Conservation (phyloP, 2,113 vertebrate species). For the mouse (Mus musculus) region DNA sequence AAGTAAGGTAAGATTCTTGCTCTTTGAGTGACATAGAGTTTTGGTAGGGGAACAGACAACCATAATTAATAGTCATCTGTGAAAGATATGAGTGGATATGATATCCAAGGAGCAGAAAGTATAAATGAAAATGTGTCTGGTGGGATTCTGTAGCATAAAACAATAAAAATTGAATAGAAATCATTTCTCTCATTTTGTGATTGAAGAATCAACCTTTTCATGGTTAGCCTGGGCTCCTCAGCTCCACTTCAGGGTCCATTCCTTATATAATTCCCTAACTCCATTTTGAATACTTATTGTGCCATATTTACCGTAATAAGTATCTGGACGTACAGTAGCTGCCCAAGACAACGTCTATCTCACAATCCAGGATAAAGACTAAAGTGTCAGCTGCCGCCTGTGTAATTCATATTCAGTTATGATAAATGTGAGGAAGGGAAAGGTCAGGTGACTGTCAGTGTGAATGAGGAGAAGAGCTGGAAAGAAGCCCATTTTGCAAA, state of each 20-base stretch:
- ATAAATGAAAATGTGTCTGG: not conserved
- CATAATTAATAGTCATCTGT: not conserved
- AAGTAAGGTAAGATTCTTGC: not conserved
- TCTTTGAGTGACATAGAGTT: not conserved
- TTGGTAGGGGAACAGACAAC: not conserved
- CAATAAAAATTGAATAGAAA: not conserved
- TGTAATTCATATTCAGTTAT: not conserved
- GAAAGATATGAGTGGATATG: not conserved
- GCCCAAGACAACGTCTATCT: not conserved
- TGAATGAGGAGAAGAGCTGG: not conserved
- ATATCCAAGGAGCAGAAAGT: not conserved
- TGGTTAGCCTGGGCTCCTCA: not conserved
- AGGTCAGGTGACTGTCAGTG: not conserved
- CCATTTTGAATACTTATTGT: conserved; percentile 4
- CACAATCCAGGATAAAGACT: not conserved
- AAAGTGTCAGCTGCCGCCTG: not conserved
- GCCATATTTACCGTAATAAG: not conserved
- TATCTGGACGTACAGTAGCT: not conserved
- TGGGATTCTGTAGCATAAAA: not conserved
- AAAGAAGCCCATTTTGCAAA: not conserved
- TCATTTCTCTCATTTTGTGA: not conserved
- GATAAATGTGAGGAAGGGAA: conserved; percentile 22
- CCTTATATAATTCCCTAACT: not conserved
- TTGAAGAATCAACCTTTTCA: not conserved
- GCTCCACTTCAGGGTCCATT: not conserved